Conservation (phyloP, 2,888 invertebrate species). For the Phymatocera aterrima region DNA sequence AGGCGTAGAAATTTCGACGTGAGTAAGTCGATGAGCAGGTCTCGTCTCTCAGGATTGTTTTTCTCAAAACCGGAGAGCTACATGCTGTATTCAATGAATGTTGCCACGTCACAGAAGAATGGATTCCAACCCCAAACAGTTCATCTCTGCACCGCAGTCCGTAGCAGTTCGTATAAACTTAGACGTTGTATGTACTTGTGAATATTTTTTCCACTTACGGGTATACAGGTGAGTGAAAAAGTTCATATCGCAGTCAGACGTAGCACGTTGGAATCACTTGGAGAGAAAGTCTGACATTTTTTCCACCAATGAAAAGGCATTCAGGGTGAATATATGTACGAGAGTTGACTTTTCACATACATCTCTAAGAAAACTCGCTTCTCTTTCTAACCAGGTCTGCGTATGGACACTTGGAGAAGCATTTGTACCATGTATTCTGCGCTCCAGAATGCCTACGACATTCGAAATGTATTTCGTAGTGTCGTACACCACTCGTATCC, state of each 20-base stretch:
- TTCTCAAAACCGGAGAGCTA: too few species aligned
- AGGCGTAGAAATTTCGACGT: too few species aligned
- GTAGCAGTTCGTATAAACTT: not conserved
- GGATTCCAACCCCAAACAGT: conserved; percentile 54
- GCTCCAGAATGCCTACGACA: not conserved
- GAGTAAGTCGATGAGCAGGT: not conserved
- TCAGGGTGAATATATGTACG: too few species aligned
- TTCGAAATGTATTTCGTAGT: too few species aligned
- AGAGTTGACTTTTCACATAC: not conserved
- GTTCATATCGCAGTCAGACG: not conserved
- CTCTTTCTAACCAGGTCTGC: conserved; percentile 20
- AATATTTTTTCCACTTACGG: too few species aligned
- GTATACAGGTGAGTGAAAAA: not conserved
- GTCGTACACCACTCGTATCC: not conserved
- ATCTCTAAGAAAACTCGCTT: not conserved
- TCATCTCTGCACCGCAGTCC: conserved; percentile 50
- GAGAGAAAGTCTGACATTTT: conserved; percentile 13
- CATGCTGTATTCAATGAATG: conserved; percentile 64
- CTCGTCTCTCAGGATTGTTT: conserved; percentile 10
- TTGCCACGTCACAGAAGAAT: conserved; percentile 55
- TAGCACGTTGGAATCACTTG: not conserved
- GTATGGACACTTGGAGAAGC: conserved; percentile 21
- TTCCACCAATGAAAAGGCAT: conserved; percentile 4
- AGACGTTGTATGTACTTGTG: not conserved
- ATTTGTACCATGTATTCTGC: not conserved